Evolutionary conservation across 2,113 vertebrate genomes (phyloP).

Genomic region (Acrocephalus arundinaceus): DNA sequence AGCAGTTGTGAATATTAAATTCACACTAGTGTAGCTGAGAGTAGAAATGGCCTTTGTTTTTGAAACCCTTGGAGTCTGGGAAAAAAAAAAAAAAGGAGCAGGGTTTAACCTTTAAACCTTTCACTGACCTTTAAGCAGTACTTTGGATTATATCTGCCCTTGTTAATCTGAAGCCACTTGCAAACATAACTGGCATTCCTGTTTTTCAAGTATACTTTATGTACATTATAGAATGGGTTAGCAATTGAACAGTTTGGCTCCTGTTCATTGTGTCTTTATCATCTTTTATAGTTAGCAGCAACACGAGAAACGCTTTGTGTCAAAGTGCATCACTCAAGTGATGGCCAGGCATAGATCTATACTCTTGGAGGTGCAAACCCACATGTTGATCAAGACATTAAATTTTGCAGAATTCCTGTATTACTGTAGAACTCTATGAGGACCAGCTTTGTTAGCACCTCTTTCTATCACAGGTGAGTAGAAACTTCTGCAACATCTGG

Average conservation of each 20-base stretch:
- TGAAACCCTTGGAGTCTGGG: neutral
- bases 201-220: neutral
- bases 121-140: constrained; percentile 27
- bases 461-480: neutral
- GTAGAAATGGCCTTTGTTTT: constrained; percentile 13
- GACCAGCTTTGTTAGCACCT: neutral
- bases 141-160: constrained; percentile 43
- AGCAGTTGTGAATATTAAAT: constrained; percentile 1
- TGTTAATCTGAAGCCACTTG: constrained; percentile 36
- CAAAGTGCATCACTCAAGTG: neutral
- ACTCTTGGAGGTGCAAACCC: neutral
- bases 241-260: neutral
- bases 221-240: neutral
- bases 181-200: constrained; percentile 34
- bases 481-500: neutral
- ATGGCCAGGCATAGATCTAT: neutral
- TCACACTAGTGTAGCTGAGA: neutral
- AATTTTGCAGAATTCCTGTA: neutral
- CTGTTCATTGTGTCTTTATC: neutral
- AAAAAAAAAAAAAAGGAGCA: neutral
- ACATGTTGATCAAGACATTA: neutral
- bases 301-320: neutral
- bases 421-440: neutral
- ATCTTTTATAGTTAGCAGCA: neutral
- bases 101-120: constrained; percentile 50